Percentiles rank a stretch among this genome's conserved stretches.
These are phyloP conservation scores for Drosophila orena DNA, from an alignment of 1,140 invertebrate genomes.

Conservation along the genomic window DNA sequence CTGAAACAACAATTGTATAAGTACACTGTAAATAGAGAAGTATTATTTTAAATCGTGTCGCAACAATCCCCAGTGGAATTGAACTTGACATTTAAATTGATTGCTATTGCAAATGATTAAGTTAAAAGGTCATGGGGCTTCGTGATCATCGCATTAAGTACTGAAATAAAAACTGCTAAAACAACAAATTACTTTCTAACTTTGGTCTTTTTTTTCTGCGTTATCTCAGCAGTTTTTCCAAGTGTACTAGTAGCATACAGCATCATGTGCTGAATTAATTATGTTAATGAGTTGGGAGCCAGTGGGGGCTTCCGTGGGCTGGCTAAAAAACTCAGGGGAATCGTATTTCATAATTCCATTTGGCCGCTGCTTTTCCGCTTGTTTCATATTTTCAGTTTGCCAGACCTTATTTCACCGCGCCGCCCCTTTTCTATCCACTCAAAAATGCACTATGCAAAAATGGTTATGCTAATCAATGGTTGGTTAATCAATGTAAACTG, in stretches of 20 bases:
- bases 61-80: neutral
- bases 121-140: slow-evolving; percentile 1
- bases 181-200: neutral
- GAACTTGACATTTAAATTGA: slow-evolving; percentile 12
- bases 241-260: slow-evolving; percentile 4
- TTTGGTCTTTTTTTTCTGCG: neutral
- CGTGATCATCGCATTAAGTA: neutral
- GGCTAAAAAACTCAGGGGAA: slow-evolving; percentile 10
- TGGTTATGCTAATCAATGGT: neutral
- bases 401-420: neutral
- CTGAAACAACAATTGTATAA: slow-evolving; percentile 18
- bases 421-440: neutral
- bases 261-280: slow-evolving; percentile 15
- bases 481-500: neutral
- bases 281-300: slow-evolving; percentile 1
- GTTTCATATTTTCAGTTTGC: slow-evolving; percentile 3
- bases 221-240: neutral
- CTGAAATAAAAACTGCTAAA: neutral
- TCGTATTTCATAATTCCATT: slow-evolving; percentile 23
- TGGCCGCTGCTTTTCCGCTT: neutral
- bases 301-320: neutral
- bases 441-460: neutral
- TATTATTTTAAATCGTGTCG: neutral
- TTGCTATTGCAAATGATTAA: slow-evolving; percentile 12
- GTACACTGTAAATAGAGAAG: neutral